A percentile compares a stretch with the other conserved stretches of the same genome.
Conservation (phyloP, 2,797 vertebrate genomes). For the Orientallactaga sibirica region DNA sequence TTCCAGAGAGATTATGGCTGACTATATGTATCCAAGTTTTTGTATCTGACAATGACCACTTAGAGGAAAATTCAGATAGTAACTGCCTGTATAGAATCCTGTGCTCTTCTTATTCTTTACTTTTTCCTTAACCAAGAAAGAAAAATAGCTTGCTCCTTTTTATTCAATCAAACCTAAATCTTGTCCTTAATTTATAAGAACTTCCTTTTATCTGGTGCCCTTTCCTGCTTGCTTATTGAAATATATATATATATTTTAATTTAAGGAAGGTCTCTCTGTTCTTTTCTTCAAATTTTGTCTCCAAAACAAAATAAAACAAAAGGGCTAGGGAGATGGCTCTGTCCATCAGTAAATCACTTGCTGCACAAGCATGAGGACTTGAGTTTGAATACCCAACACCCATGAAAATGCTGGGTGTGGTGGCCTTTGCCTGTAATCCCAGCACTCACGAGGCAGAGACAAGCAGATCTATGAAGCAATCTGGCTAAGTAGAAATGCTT, state of each 20-base stretch:
- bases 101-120: background rate
- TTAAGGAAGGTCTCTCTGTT: background rate
- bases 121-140: background rate
- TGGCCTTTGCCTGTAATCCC: too few relatives aligned
- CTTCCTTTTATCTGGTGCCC: background rate
- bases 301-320: too few relatives aligned
- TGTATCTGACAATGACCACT: background rate
- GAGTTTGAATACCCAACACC: too few relatives aligned
- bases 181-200: background rate
- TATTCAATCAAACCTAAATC: background rate
- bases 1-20: slow-evolving; percentile 24
- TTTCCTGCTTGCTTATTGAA: background rate
- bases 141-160: background rate
- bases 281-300: slow-evolving; percentile 16
- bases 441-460: too few relatives aligned
- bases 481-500: too few relatives aligned
- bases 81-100: background rate
- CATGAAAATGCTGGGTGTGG: too few relatives aligned
- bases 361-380: too few relatives aligned
- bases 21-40: background rate
- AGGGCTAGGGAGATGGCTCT: too few relatives aligned
- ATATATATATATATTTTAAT: too few relatives aligned
- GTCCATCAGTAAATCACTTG: too few relatives aligned
- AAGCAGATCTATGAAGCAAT: too few relatives aligned
- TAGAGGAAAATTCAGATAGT: slow-evolving; percentile 18